These are phyloP conservation scores for Strigamia maritima DNA, from an alignment of 2,888 invertebrate genomes.

Conservation along the genomic window DNA sequence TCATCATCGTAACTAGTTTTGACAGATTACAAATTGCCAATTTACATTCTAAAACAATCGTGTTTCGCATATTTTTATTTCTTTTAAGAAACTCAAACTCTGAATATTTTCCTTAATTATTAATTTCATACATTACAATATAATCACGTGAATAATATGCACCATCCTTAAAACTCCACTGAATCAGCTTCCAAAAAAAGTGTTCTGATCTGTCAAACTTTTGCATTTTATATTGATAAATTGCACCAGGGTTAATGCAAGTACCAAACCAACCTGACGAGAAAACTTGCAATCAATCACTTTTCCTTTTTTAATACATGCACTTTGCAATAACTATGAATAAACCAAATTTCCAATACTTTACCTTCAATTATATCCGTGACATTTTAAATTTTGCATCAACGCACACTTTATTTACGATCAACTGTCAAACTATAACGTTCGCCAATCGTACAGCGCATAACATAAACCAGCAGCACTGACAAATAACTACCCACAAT, in stretches of 20 bases:
- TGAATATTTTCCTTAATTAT: no score
- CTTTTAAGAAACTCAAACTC: no score
- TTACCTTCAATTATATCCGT: background rate
- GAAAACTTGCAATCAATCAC: no score
- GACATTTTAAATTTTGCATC: background rate
- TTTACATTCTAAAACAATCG: background rate
- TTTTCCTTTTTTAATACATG: no score
- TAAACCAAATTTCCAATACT: background rate
- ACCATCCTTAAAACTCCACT: background rate
- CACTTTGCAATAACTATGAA: no score
- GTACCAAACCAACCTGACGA: background rate
- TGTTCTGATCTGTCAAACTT: no score
- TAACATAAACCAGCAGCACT: slow-evolving; percentile 17
- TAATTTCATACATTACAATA: no score
- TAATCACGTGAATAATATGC: no score
- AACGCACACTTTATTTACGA: background rate
- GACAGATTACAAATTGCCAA: background rate
- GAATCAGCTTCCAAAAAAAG: no score
- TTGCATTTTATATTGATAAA: no score
- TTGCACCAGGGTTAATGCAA: background rate
- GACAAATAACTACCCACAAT: slow-evolving; percentile 22
- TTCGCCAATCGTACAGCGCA: background rate
- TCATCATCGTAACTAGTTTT: background rate
- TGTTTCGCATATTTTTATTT: no score
- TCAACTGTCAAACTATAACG: background rate